Evolutionary conservation across 2,888 invertebrate species (phyloP), one percentile per base, ranked within the genome.

Genomic region (Synergus japonicus): DNA sequence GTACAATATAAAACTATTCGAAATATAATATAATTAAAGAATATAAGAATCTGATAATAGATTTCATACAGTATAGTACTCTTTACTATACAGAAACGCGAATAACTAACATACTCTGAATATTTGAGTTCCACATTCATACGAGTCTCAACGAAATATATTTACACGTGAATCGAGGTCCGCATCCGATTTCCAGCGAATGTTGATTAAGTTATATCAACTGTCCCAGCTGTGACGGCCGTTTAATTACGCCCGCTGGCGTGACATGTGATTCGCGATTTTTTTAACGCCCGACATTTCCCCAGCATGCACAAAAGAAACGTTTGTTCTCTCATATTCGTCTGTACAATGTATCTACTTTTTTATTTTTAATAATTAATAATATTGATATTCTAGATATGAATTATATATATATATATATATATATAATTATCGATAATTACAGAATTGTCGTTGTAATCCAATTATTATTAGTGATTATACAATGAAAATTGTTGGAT

Each of bases 131-230:
- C 44, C 10, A 67, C 15, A 67, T 67, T 46, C 13, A 67, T 67
- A 43, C 22, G 44, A 44, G 18, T 22, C 43, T 43, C 22, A 15
- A 22, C 13, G 22, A 67, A 46, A 67, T 46, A 67, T 22, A 67
- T 46, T 18, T 46, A 67, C 46, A 4, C 22, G 46, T 44, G 46
- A 44, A 44, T 67, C 44, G 69, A 9, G 29, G 49, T 46, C 49
- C 69, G 69, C 18, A 49, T 49, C 15, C 49, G 13, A 29, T 69
- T 37, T 7, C 18, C 49, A 46, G 37, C 69, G 49, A 22, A 46
- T 49, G 69, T 69, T 69, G 69, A 69, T 69, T 69, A 29, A 69
- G 49, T 69, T 69, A 69, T 49, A 69, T 69, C 46, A 69, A 69
- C 49, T 49, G 49, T 46, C 37, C 49, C 69, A 69, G 69, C 29